Base-by-base conservation (phyloP, 2,113 vertebrate species). In the Gnathonemus echidnorhynchus region DNA sequence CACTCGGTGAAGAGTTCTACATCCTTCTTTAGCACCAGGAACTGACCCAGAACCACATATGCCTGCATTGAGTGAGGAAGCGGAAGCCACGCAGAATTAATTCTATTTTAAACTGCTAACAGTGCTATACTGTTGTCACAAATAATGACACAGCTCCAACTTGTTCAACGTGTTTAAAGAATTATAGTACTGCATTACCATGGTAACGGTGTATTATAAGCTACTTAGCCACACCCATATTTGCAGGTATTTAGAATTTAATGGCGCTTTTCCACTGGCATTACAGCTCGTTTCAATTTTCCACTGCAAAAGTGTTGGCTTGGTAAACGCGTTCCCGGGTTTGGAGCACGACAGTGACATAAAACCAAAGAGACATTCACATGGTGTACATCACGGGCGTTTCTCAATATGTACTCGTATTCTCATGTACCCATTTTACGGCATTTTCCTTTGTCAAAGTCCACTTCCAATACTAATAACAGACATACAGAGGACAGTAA, bases 1-100 rank as follows among this genome's bases (percentile, higher is more conserved):
- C 95, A 96, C n/a, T 96, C 94, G 1, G 87, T 90, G 92, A 95
- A 96, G 86, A 95, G 90, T 87, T 95, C 95, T 0, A 31, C 2
- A 90, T 96, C 95, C 45, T 96, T 96, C 92, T 48, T 94, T 90
- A 95, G 35, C 56, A 95, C 50, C 89, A 96, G 93, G 91, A 95
- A 96, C 90, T 96, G 96, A 85, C 95, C 95, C 48, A 96, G 91
- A 45, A 96, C 93, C 62, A 94, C 91, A 70, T 89, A 95, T 1
- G 94, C 95, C 94, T 96, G 90, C 85, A 92, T 66, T 39, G 13
- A 53, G 15, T 39, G 53, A 17, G 74, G 15, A 74, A 45, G 46
- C 6, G 74, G 39, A 88, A 45, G 2, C 5, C 42, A 87, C 1
- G 27, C 49, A 0, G 46, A 19, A 53, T 87, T 8, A n/a, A 87